Evolutionary conservation across 2,113 vertebrate species (phyloP).

Genomic region (Hystrix brachyura): DNA sequence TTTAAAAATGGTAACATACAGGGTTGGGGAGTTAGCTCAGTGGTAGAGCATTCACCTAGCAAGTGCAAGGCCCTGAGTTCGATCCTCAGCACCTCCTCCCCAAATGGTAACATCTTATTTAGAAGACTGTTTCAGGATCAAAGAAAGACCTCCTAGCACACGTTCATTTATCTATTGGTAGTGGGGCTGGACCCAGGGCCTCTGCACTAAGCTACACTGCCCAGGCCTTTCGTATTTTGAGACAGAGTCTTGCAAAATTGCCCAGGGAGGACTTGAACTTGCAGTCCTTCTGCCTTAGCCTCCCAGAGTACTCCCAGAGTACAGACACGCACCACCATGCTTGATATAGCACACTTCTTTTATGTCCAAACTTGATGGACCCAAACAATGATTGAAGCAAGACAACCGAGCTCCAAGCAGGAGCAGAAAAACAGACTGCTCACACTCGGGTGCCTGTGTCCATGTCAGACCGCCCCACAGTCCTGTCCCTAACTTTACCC

Average conservation of each 20-base stretch:
- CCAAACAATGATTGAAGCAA: background rate
- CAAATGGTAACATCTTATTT: background rate
- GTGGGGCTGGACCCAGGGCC: background rate
- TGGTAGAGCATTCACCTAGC: background rate
- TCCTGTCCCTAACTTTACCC: background rate
- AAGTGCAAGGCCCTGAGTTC: no score
- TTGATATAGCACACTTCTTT: background rate
- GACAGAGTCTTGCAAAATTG: background rate
- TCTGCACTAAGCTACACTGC: background rate
- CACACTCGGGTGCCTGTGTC: rapidly evolving
- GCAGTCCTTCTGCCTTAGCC: background rate
- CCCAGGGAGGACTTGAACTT: background rate
- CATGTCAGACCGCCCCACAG: rapidly evolving
- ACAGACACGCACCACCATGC: background rate
- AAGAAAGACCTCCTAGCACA: no score
- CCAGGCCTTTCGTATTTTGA: background rate
- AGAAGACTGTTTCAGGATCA: background rate
- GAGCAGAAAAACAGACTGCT: background rate
- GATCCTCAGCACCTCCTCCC: no score
- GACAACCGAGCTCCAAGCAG: background rate
- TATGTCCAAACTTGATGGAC: background rate
- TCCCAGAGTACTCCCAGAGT: background rate
- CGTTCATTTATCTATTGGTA: background rate
- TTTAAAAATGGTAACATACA: background rate
- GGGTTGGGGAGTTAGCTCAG: background rate